These are phyloP conservation scores for Noctuana brunneofusca DNA, from an alignment of 2,888 invertebrate genomes.

Conservation along the genomic window DNA sequence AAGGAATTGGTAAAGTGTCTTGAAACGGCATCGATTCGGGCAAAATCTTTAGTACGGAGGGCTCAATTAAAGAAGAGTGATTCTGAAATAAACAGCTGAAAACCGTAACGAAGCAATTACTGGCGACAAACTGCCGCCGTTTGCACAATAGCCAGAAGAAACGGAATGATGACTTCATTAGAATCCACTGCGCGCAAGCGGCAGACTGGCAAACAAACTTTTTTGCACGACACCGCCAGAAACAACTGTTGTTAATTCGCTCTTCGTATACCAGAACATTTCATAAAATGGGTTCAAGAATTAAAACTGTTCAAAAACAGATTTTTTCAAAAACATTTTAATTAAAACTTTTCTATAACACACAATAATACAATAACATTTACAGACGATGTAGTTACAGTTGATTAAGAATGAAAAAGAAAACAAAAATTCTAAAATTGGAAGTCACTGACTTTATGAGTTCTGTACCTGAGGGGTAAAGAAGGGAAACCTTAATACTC, in stretches of 20 bases:
- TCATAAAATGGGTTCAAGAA: conserved; percentile 11
- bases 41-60: background rate
- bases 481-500: too few relatives aligned
- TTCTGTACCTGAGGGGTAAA: too few relatives aligned
- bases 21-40: conserved; percentile 1
- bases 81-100: conserved; percentile 35
- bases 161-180: conserved; percentile 35
- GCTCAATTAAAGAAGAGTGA: conserved; percentile 9
- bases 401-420: too few relatives aligned
- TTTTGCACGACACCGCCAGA: conserved; percentile 24
- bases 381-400: background rate
- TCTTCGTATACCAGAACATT: background rate
- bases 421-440: background rate
- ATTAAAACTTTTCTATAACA: background rate
- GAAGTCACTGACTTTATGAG: too few relatives aligned
- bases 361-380: too few relatives aligned
- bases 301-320: background rate
- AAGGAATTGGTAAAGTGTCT: background rate
- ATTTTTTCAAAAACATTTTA: background rate
- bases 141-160: conserved; percentile 22
- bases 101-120: conserved; percentile 38
- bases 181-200: conserved; percentile 15
- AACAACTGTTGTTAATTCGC: conserved; percentile 18
- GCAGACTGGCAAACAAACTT: conserved; percentile 16
- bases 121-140: conserved; percentile 31